Base-by-base conservation (phyloP, 2,888 invertebrate genomes). In the Nomada fucata region DNA sequence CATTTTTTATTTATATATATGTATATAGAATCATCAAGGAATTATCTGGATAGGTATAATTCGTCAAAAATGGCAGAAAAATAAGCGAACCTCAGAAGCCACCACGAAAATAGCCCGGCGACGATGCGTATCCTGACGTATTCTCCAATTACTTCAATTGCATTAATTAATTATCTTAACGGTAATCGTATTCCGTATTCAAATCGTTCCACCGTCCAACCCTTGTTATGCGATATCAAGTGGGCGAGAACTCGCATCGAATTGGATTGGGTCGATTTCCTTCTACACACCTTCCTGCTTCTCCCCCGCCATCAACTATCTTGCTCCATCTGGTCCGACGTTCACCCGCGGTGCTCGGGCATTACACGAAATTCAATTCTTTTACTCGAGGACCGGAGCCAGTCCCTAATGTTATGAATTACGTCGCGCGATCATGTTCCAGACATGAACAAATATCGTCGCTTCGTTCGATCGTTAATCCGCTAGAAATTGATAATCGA, bases 361-460 rank as follows among this genome's bases (percentile, higher is more conserved):
- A 84, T 89, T 88, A 86, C 81, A 86, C 69, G 84, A 84, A 88
- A 89, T 89, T 89, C 87, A 89, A 89, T 89, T 89, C 88, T 89
- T 89, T 89, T 84, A 73, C 63, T 71, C 75, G 73, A 78, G 77
- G 84, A 73, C 80, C 84, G 78, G 86, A 79, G 82, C 67, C 65
- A 61, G 75, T 57, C 42, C 65, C 73, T 86, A 89, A 88, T 89
- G 88, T 88, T 82, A 83, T 63, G 70, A 73, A 75, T 76, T 72
- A 72, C 71, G 83, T 82, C 76, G 76, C 71, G 55, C 65, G 69
- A 53, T 68, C 72, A 78, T 80, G 67, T 84, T 84, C 74, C 77
- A 72, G 79, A 79, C 70, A 74, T 86, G 86, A 73, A 60, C 42
- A 70, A 52, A 69, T 59, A 60, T 15, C 75, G 55, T 59, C 68